phyloP scores from a whole-genome alignment of 2,113 vertebrate species.

The Benitochromis conjunctus region DNA sequence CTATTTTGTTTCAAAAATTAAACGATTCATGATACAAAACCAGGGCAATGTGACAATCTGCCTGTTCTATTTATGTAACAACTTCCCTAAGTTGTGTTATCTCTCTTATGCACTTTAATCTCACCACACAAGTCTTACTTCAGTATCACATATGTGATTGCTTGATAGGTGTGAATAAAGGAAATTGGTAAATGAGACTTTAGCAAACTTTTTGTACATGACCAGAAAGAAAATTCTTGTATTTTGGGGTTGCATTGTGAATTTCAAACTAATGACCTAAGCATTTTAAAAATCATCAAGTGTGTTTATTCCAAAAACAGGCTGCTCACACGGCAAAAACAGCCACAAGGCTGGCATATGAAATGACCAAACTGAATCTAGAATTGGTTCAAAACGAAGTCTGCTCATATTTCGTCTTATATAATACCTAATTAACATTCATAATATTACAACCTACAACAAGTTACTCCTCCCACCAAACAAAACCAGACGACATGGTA shows the following conservation, averaged over 20 bases:
- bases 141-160: neutral
- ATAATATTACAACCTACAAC: neutral
- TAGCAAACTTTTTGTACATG: neutral
- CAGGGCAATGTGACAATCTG: conserved; percentile 1
- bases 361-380: neutral
- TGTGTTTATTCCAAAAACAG: neutral
- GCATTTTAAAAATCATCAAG: neutral
- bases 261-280: neutral
- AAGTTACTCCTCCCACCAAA: neutral
- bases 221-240: too few species aligned
- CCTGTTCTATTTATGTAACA: neutral
- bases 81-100: neutral
- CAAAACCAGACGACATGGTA: neutral
- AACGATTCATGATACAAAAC: conserved; percentile 57
- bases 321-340: neutral
- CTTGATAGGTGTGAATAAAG: neutral
- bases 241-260: neutral
- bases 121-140: neutral
- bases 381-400: neutral
- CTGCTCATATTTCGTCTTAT: neutral
- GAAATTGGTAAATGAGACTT: neutral
- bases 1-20: conserved; percentile 57
- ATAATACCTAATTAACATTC: neutral
- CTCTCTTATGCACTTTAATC: neutral
- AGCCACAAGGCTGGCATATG: neutral